Percentiles rank a stretch among this genome's conserved stretches.
phyloP scores from a whole-genome alignment of 2,888 invertebrate species.

The Orthosia incerta region DNA sequence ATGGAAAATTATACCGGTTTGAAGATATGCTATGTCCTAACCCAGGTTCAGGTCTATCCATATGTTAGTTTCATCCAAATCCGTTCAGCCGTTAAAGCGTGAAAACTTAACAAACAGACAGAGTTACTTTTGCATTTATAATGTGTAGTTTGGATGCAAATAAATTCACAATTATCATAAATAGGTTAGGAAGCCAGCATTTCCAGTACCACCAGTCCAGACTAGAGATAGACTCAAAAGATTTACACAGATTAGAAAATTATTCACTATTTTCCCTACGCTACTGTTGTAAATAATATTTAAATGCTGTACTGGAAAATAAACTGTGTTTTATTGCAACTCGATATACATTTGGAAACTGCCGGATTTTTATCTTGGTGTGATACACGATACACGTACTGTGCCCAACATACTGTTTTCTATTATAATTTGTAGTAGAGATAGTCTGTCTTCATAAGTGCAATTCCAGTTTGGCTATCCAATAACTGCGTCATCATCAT shows the following conservation, averaged over 20 bases:
- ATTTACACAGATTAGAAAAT: conserved; percentile 70
- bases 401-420: too few relatives aligned
- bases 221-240: conserved; percentile 33
- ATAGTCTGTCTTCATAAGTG: conserved; percentile 3
- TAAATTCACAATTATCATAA: conserved; percentile 68
- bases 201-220: conserved; percentile 56
- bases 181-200: conserved; percentile 61
- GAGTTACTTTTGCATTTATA: too few relatives aligned
- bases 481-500: too few relatives aligned
- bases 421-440: conserved; percentile 24
- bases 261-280: conserved; percentile 65
- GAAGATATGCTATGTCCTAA: too few relatives aligned
- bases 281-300: conserved; percentile 63
- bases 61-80: too few relatives aligned
- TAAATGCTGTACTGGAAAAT: conserved; percentile 54
- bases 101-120: too few relatives aligned
- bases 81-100: too few relatives aligned
- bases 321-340: conserved; percentile 47
- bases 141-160: conserved; percentile 61
- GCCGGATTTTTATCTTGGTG: conserved; percentile 37
- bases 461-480: too few relatives aligned
- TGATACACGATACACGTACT: too few relatives aligned
- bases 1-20: too few relatives aligned
- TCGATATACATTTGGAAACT: conserved; percentile 53
- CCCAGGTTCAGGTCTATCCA: too few relatives aligned